Conservation (phyloP, 2,888 invertebrate genomes). For the Byasa hedistus region DNA sequence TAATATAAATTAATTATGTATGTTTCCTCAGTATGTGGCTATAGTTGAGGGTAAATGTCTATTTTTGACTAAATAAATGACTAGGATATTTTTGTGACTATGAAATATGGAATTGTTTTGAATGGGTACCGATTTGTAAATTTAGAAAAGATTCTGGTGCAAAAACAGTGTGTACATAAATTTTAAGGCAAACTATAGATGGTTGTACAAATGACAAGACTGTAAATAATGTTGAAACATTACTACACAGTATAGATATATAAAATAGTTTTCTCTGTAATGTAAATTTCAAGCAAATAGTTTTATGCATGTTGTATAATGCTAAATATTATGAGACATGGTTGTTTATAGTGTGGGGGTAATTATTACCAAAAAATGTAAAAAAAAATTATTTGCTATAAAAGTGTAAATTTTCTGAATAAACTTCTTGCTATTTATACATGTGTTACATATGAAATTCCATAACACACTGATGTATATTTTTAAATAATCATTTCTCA, state of each 20-base stretch:
- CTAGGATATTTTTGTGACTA: slow-evolving; percentile 74
- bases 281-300: slow-evolving; percentile 16
- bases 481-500: too few relatives aligned
- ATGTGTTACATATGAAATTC: background rate
- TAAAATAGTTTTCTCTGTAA: slow-evolving; percentile 19
- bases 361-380: background rate
- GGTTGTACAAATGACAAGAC: slow-evolving; percentile 75
- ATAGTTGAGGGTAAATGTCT: slow-evolving; percentile 66
- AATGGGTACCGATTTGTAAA: slow-evolving; percentile 66
- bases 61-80: slow-evolving; percentile 73
- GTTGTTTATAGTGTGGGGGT: slow-evolving; percentile 2
- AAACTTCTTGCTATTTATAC: background rate
- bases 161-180: slow-evolving; percentile 57
- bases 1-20: slow-evolving; percentile 76
- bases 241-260: slow-evolving; percentile 34
- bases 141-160: slow-evolving; percentile 58
- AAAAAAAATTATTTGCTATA: background rate
- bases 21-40: slow-evolving; percentile 71
- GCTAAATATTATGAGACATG: slow-evolving; percentile 3
- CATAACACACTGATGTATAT: too few relatives aligned
- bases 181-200: slow-evolving; percentile 55
- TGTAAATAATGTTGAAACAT: slow-evolving; percentile 57
- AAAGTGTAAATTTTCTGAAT: background rate
- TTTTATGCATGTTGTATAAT: slow-evolving; percentile 3
- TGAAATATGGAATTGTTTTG: slow-evolving; percentile 70